Base-by-base conservation (phyloP, 2,888 invertebrate genomes). In the Hydropsyche betteni region DNA sequence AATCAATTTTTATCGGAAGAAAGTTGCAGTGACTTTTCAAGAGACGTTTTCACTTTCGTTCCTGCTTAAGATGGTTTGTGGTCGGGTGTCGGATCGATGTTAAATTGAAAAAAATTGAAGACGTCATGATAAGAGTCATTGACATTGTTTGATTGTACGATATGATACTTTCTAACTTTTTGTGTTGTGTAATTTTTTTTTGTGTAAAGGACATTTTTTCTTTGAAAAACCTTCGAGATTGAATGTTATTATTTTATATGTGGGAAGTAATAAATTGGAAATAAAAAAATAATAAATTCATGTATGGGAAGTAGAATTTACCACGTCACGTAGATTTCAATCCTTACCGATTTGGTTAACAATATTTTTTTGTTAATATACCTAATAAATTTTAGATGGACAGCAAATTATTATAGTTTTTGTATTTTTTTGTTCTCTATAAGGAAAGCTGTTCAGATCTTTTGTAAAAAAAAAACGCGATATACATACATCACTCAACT, bases 1-100 rank as follows among this genome's bases (percentile, higher is more conserved):
- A 34, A 64, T 64, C 64, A 34, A 64, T 36, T 24, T 64, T 64
- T 36, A 64, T 64, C 34, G 34, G 34, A 64, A 64, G 64, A 64
- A 64, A 64, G 64, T 64, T 64, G 64, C 33, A n/a, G 64, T 64
- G 12, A 64, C 64, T 64, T 64, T 64, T 64, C n/a, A 36, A 64
- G 34, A 36, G 12, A 34, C 36, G 36, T 64, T 64, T 64, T 64
- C 64, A 64, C 64, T 64, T 64, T 64, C 64, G 64, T 64, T 64
- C 64, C 64, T 64, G 64, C 34, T 33, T 36, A 36, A 64, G 64
- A 64, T 34, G 64, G 34, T 12, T 64, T 34, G 64, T n/a, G 34
- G 44, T 44, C 44, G 6, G 44, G 44, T 44, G 44, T 44, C 44
- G 44, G 44, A 44, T 44, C 3, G 44, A 44, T 44, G 10, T 44